Percentiles rank a stretch among this genome's conserved stretches.
These are phyloP conservation scores for Cygnus olor DNA, from an alignment of 2,797 vertebrate species.

Conservation along the genomic window DNA sequence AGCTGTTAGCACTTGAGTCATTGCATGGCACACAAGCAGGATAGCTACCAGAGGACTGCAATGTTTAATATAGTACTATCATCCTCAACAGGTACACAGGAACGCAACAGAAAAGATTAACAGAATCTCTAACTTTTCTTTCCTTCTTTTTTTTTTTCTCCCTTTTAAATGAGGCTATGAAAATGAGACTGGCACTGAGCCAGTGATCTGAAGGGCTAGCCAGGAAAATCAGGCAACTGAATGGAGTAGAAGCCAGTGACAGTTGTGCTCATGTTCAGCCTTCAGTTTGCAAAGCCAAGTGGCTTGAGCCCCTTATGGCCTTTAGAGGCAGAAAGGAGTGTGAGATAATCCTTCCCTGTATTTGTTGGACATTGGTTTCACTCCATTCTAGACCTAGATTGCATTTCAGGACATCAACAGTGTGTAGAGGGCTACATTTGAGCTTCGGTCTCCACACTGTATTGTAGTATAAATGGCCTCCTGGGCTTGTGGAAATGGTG, in stretches of 20 bases:
- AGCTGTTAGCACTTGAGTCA: not conserved
- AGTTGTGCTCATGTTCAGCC: not conserved
- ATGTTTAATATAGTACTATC: not conserved
- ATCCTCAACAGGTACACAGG: not conserved
- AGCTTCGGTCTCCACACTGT: not conserved
- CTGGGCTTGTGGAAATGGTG: not conserved
- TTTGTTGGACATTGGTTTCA: not conserved
- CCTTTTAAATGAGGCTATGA: not conserved
- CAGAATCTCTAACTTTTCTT: not conserved
- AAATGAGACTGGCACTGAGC: not conserved
- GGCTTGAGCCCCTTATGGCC: not conserved
- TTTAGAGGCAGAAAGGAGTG: not conserved
- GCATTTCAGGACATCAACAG: not conserved
- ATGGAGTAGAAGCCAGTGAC: not conserved
- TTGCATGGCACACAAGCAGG: not conserved
- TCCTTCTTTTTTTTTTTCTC: too few relatives aligned
- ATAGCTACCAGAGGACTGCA: not conserved
- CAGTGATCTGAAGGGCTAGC: not conserved
- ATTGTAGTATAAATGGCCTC: not conserved
- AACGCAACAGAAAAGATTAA: not conserved
- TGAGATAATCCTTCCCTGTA: not conserved
- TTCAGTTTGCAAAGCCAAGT: not conserved
- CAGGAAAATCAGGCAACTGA: not conserved
- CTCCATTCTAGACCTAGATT: not conserved
- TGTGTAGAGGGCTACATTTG: not conserved